Base-by-base conservation (phyloP, 2,113 vertebrate genomes). In the Istiophorus platypterus region DNA sequence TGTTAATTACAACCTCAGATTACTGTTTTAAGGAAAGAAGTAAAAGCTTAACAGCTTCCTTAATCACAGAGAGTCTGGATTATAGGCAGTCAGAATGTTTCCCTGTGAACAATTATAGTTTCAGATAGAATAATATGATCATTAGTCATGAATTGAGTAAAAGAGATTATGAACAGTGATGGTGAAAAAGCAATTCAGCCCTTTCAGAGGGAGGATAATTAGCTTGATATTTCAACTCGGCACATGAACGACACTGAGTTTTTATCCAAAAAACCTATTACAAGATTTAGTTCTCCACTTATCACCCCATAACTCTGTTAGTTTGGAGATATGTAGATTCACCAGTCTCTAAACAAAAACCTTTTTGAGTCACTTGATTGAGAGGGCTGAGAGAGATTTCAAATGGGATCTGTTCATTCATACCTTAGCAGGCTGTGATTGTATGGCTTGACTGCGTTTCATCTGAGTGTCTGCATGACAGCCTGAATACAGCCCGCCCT, bases 401-500 rank as follows among this genome's bases (percentile, higher is more conserved):
- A 39, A 79, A 82, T 17, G 2, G 61, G 47, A 22, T 13, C 58
- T 39, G 63, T 70, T 89, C 86, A 92, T 93, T 91, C 88, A 88
- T 63, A 72, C 88, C 79, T 84, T 75, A 66, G 85, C 75, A 58
- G 72, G 58, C 49, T 34, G 63, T 47, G 80, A 74, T 81, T 76
- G 85, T 78, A 72, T 52, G 37, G 61, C 76, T 15, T 63, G 2
- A 67, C 66, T 18, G 63, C 7, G 54, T 87, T 91, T 88, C 83
- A 83, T 89, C 86, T 77, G 45, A 81, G 69, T 24, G 66, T 78
- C 90, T 84, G 85, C 85, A 91, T 81, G 90, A 76, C 89, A 86
- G 87, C 85, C 84, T 94, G 92, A 94, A 95, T 93, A 86, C 85
- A 5, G 84, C 86, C 86, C 91, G 92, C 74, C 89, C 81, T 89